phyloP scores from a whole-genome alignment of 1,140 invertebrate genomes.

The Paraescarpia echinospica region DNA sequence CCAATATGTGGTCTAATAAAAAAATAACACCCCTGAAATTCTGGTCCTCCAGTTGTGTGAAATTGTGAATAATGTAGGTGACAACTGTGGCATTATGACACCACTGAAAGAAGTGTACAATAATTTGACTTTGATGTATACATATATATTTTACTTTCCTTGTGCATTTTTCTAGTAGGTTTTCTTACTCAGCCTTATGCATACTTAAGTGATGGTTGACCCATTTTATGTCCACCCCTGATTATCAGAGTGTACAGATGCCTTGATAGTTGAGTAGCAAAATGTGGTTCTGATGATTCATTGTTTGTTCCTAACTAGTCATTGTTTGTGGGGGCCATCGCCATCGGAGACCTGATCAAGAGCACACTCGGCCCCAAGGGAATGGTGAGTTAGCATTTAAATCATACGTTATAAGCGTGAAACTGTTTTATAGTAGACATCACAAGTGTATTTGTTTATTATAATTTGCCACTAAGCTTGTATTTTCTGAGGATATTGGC shows the following conservation, averaged over 20 bases:
- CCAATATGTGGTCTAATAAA: background rate
- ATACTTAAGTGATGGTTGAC: no score
- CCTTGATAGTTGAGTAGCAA: background rate
- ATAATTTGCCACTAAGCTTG: no score
- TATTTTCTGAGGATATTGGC: no score
- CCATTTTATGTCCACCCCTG: no score
- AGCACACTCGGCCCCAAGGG: constrained; percentile 98
- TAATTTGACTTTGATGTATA: background rate
- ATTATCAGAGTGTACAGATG: background rate
- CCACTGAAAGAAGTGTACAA: background rate
- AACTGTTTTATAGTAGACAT: background rate
- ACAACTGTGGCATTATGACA: background rate
- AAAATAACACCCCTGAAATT: background rate
- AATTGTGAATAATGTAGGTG: background rate
- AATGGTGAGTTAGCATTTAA: constrained; percentile 68
- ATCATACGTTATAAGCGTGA: background rate
- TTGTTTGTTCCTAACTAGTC: constrained; percentile 62
- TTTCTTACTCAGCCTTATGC: no score
- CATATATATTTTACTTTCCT: no score
- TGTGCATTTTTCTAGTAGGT: no score
- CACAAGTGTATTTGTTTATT: no score
- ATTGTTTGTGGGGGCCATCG: constrained; percentile 96
- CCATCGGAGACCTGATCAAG: constrained; percentile 97
- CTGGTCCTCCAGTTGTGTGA: background rate
- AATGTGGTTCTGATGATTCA: background rate